A percentile compares a stretch with the other conserved stretches of the same genome.
phyloP scores from a whole-genome alignment of 1,140 invertebrate genomes.

The Asbolus verrucosus region DNA sequence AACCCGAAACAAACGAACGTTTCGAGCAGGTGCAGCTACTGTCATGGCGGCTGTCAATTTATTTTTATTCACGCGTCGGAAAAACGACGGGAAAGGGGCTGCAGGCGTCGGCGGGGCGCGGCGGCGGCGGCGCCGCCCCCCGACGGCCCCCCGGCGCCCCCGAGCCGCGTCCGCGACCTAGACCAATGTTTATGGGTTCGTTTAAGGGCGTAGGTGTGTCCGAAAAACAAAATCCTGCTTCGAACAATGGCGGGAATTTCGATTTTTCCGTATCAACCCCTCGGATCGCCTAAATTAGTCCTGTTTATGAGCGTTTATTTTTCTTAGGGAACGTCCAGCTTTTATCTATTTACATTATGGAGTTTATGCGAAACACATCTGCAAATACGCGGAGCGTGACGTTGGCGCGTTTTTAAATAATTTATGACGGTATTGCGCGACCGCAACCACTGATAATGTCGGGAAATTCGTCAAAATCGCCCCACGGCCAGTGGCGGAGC shows the following conservation, averaged over 20 bases:
- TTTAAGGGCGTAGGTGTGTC: constrained; percentile 56
- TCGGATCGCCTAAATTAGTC: too few relatives aligned
- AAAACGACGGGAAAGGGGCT: not conserved
- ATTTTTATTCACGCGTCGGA: constrained; percentile 48
- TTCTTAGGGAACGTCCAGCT: too few relatives aligned
- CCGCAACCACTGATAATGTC: constrained; percentile 13
- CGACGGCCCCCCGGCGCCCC: not conserved
- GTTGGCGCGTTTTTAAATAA: constrained; percentile 25
- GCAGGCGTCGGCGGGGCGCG: not conserved
- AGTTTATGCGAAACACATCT: constrained; percentile 3
- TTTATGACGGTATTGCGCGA: constrained; percentile 26
- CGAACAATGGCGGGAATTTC: constrained; percentile 40
- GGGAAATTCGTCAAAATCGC: not conserved
- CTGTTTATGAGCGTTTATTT: too few relatives aligned
- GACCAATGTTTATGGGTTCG: constrained; percentile 41
- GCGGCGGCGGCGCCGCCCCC: not conserved
- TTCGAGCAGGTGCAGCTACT: constrained; percentile 59
- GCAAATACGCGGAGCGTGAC: constrained; percentile 1
- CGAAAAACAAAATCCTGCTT: constrained; percentile 50
- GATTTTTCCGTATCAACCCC: too few relatives aligned
- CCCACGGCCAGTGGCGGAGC: not conserved
- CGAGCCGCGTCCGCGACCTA: not conserved
- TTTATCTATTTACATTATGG: not conserved
- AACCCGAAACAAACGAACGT: constrained; percentile 46
- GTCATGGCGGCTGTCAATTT: constrained; percentile 61